Percentiles rank a stretch among this genome's conserved stretches.
Conservation (phyloP, 2,113 vertebrate species). For the Benitochromis conjunctus region DNA sequence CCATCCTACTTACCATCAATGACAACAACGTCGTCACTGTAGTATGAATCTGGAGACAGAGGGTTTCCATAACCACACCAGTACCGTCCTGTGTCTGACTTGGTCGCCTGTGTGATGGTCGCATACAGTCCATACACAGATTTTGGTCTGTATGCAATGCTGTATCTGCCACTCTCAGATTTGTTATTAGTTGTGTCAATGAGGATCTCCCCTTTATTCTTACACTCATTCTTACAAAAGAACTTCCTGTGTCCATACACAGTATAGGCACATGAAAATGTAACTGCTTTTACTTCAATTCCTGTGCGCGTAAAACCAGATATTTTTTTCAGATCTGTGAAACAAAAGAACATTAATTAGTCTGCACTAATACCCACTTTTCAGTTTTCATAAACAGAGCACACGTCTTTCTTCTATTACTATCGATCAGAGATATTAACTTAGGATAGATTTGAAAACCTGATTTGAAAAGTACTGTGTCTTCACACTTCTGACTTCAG, state of each 20-base stretch:
- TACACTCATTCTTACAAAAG: background rate
- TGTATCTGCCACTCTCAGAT: too few species aligned
- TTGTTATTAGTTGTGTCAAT: background rate
- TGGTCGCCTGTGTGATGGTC: background rate
- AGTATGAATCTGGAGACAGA: background rate
- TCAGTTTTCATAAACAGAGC: fast-evolving
- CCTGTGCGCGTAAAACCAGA: background rate
- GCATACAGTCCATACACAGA: background rate
- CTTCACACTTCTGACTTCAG: too few species aligned
- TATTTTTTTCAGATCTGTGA: background rate
- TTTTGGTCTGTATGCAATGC: background rate
- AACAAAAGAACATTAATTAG: too few species aligned
- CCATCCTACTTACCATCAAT: background rate
- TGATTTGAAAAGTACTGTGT: background rate
- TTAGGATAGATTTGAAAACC: background rate
- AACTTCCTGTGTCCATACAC: background rate
- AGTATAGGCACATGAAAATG: background rate
- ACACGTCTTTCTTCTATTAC: background rate
- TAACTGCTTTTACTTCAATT: background rate
- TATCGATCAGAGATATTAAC: background rate
- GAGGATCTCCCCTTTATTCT: background rate
- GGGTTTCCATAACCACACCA: background rate
- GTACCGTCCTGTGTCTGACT: background rate
- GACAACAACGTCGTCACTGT: background rate
- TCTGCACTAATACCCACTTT: fast-evolving